phyloP scores from a whole-genome alignment of 2,113 vertebrate species.

The Forbesichthys agassizii region DNA sequence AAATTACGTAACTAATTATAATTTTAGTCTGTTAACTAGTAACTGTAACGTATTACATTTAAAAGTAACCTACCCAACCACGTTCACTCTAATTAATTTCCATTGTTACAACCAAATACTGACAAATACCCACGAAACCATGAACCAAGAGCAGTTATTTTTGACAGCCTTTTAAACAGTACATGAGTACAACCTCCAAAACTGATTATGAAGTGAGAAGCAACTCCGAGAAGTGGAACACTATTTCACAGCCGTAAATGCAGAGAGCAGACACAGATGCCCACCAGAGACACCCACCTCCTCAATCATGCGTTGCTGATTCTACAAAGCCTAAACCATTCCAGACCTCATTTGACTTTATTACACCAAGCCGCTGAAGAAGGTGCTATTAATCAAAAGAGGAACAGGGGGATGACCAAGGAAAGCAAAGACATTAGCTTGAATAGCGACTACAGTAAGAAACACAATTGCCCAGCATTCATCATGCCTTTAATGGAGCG shows the following conservation, averaged over 20 bases:
- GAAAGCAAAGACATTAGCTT: constrained; percentile 44
- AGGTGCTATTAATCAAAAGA: constrained; percentile 64
- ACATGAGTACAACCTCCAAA: neutral
- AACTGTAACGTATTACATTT: too few species aligned
- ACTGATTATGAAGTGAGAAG: constrained; percentile 23
- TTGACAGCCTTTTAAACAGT: too few species aligned
- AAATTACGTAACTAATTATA: too few species aligned
- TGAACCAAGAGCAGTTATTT: too few species aligned
- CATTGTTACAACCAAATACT: too few species aligned
- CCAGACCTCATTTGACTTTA: constrained; percentile 69
- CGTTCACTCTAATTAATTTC: too few species aligned
- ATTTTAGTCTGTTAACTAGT: too few species aligned
- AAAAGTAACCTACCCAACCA: too few species aligned
- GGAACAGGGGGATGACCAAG: constrained; percentile 36
- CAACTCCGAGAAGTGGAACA: constrained; percentile 33
- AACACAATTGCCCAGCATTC: constrained; percentile 21
- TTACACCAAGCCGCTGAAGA: constrained; percentile 47
- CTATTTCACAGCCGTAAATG: constrained; percentile 42
- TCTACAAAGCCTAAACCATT: constrained; percentile 58
- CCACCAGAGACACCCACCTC: constrained; percentile 55
- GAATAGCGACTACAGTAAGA: constrained; percentile 25
- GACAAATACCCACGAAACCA: too few species aligned
- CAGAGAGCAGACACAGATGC: constrained; percentile 24
- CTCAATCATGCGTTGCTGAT: constrained; percentile 63
- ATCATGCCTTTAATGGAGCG: constrained; percentile 33